Evolutionary conservation across 2,888 invertebrate genomes (phyloP), one percentile per base, ranked within the genome.

Genomic region (Dolichomitus sp.): DNA sequence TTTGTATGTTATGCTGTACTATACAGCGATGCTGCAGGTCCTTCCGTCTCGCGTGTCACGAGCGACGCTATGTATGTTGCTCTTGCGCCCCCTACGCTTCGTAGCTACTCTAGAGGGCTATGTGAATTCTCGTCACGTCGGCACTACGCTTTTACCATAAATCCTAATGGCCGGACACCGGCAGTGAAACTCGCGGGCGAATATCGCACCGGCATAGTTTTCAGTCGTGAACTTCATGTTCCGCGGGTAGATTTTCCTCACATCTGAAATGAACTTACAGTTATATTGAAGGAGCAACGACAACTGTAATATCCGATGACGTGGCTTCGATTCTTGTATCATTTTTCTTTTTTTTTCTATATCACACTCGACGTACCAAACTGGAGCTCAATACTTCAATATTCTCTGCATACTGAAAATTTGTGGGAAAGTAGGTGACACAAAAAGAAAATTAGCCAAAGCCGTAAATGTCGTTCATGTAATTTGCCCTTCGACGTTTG

Each of bases 101-200:
- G 17, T 37, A 9, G 37, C 37, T 37, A 37, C 37, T n/a, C 45
- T 4, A 48, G 23, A 27, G 19, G 37, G 12, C 37, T 11, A 9
- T 37, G 48, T 4, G 52, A 74, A 45, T 73, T 74, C 50, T 52
- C 42, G 65, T 74, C 52, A 52, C 63, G 65, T 50, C 52, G 52
- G 63, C 50, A 63, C 40, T 65, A 65, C n/a, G 63, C 19, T 54
- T 65, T 74, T 52, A 40, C 42, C 54, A 74, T 74, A 40, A 65
- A 65, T 61, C 65, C 27, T 74, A 14, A 33, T 12, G 30, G 40
- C 42, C 23, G 42, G 27, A 30, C 42, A 11, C 59, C 54, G 27
- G 54, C 11, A 54, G 54, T 50, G 59, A 72, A 30, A 72, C 48
- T 48, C 45, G 2, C 45, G 14, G 33, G 68, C 33, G 68, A 68